Base-by-base conservation (phyloP, 1,140 invertebrate genomes). In the Zaprionus kolodkinae region DNA sequence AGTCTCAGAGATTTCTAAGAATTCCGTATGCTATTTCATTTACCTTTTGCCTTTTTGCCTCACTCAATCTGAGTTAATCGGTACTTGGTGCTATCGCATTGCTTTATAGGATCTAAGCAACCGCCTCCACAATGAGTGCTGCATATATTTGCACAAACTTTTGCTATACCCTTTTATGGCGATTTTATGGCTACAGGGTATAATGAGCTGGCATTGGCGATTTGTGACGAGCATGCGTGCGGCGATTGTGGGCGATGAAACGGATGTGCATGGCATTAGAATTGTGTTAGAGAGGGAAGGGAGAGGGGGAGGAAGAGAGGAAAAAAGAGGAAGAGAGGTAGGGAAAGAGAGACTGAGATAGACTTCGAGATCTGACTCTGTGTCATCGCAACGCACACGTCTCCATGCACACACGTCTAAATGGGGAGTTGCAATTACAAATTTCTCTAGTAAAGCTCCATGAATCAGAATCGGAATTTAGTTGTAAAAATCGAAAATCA, bases 361-460 rank as follows among this genome's bases (percentile, higher is more conserved):
- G n/a, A n/a, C n/a, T n/a, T n/a, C n/a, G n/a, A n/a, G n/a, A n/a
- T n/a, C n/a, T n/a, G n/a, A n/a, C n/a, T n/a, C 60, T 76, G 36
- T 72, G 83, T 76, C 79, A 85, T 78, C 59, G 72, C 79, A 35
- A 4, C 12, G 54, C 38, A 33, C 70, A 30, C 21, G 71, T 45
- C 43, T 6, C 15, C 50, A 62, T 76, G 66, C 72, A 59, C 78
- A 72, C 81, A 21, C 72, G 62, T 87, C 76, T 88, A 79, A 83
- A 88, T 83, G 77, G 83, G 84, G 78, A 81, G 85, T 84, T 89
- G 85, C 85, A 88, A 88, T 88, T 88, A 88, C 85, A 79, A 89
- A 89, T 90, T 89, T 88, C 78, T 71, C 81, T 81, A 79, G 81
- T 89, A 85, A 81, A 85, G 68, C 81, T 76, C 84, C 84, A 70